These are phyloP conservation scores for Helicorthomorpha holstii DNA, from an alignment of 1,140 invertebrate species.

Conservation along the genomic window DNA sequence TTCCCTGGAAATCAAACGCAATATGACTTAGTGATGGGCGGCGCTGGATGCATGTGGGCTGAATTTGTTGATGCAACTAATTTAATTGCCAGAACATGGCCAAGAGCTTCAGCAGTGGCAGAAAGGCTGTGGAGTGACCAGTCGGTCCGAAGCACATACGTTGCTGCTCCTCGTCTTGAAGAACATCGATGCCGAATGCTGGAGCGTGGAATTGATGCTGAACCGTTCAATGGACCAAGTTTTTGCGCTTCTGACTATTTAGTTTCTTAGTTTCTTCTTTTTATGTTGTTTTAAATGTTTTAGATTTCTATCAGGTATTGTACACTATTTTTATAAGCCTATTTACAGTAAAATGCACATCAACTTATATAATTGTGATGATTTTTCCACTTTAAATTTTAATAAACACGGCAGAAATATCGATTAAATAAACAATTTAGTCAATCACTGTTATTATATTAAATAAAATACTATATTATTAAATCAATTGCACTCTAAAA, in stretches of 20 bases:
- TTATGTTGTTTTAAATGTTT: no score
- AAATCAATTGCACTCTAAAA: no score
- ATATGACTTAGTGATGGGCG: slow-evolving; percentile 20
- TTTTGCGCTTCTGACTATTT: slow-evolving; percentile 19
- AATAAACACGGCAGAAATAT: no score
- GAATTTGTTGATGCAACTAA: slow-evolving; percentile 27
- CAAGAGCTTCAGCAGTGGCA: slow-evolving; percentile 60
- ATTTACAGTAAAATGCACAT: no score
- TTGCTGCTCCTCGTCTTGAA: slow-evolving; percentile 32
- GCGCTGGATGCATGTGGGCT: slow-evolving; percentile 24
- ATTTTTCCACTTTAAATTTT: no score
- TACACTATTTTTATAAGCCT: no score
- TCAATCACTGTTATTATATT: no score
- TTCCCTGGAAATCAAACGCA: slow-evolving; percentile 27
- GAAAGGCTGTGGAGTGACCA: slow-evolving; percentile 63
- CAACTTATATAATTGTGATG: no score
- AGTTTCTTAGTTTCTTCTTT: no score
- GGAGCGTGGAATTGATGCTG: slow-evolving; percentile 51
- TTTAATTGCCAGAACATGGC: slow-evolving; percentile 42
- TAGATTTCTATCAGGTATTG: no score
- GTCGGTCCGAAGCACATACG: slow-evolving; percentile 25
- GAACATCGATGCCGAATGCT: slow-evolving; percentile 6
- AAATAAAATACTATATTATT: no score
- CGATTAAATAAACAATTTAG: no score
- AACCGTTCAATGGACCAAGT: slow-evolving; percentile 38